A percentile compares a stretch with the other conserved stretches of the same genome.
Conservation (phyloP, 2,888 invertebrate species). For the Agonopterix subpropinquella region DNA sequence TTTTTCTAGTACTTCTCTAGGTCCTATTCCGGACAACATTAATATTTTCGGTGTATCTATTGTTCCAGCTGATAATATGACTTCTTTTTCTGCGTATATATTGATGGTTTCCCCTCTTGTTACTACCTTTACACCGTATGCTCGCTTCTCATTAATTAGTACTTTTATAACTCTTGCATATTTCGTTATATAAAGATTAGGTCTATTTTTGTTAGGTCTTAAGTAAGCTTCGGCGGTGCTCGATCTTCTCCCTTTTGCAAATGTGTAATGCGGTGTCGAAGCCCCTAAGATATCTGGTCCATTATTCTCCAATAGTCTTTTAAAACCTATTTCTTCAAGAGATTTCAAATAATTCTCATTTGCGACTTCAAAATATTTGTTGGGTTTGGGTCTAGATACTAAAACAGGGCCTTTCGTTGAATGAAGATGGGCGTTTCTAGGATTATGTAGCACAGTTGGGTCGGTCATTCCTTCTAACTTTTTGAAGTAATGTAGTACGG, state of each 20-base stretch:
- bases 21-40: conserved; percentile 58
- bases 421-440: conserved; percentile 22
- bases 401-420: conserved; percentile 27
- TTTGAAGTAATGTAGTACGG: too few relatives aligned
- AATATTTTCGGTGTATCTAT: conserved; percentile 54
- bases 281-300: conserved; percentile 27
- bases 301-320: conserved; percentile 25
- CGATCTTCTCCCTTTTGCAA: conserved; percentile 45
- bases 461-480: conserved; percentile 33
- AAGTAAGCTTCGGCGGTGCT: conserved; percentile 58
- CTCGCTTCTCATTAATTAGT: conserved; percentile 36
- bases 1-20: conserved; percentile 32
- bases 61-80: conserved; percentile 52
- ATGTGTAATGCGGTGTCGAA: conserved; percentile 28
- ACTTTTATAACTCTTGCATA: conserved; percentile 42
- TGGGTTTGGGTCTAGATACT: conserved; percentile 26
- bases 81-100: conserved; percentile 41
- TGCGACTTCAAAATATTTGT: conserved; percentile 19
- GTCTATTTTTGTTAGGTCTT: conserved; percentile 28
- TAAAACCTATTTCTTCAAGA: conserved; percentile 29
- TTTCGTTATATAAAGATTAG: conserved; percentile 48
- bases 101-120: conserved; percentile 28
- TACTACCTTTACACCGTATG: conserved; percentile 43
- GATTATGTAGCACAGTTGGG: conserved; percentile 18
- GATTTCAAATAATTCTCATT: conserved; percentile 23